Evolutionary conservation across 2,113 vertebrate genomes (phyloP), one percentile per base, ranked within the genome.

Genomic region (Danio rerio): DNA sequence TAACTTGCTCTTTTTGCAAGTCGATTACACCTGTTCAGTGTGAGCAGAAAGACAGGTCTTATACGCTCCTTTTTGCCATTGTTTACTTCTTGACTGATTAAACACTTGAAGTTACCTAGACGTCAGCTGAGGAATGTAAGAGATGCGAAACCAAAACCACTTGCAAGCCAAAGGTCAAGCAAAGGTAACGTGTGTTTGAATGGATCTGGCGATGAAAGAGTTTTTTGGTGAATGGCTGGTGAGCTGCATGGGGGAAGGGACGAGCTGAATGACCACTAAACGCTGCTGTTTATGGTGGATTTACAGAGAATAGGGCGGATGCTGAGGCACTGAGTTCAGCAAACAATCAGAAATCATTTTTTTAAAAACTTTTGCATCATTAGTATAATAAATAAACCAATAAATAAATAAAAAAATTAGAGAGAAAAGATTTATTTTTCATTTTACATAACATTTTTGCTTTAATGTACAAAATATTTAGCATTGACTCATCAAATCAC

Each of bases 11-110:
- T 87, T 88, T 78, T 86, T 87, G 72, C 85, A 86, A 80, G 82
- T 76, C 61, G 68, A 82, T n/a, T 5, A 43, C 68, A 71, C 88
- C 81, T 40, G 61, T 62, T 50, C 43, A 40, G 85, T 85, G 71
- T 50, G 45, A 69, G 85, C 42, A 63, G 86, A 89, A 91, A 88
- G 86, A 92, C 89, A 79, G 85, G 88, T 90, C 88, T 66, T 59
- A 73, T 71, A 3, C 83, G 80, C 73, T 58, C 88, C 42, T 78
- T 72, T 79, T 83, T 31, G 6, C 69, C 42, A 62, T 55, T 80
- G 52, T 73, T 52, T 65, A 49, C 8, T 68, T 9, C 20, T n/a
- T 9, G 69, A 2, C 77, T 13, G 20, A n/a, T 40, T 12, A 53
- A 76, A 81, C 86, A 87, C 81, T 47, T 70, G 5, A 47, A 81